Evolutionary conservation across 2,888 invertebrate species (phyloP).

Genomic region (Phyto melanocephala): DNA sequence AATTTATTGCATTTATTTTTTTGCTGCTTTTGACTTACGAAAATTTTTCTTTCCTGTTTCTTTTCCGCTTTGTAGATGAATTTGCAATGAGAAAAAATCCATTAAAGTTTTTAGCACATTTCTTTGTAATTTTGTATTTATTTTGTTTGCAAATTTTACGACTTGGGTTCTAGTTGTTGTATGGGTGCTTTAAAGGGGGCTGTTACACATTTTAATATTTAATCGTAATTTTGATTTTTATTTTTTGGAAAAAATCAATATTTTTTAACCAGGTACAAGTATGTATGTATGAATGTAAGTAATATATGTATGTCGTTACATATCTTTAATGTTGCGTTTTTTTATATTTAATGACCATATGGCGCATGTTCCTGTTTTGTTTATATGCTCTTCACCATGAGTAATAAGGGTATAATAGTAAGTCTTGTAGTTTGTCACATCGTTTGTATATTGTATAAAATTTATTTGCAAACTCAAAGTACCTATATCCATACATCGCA

Average conservation of each 20-base stretch:
- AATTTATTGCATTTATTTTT: background rate
- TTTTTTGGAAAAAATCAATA: constrained; percentile 62
- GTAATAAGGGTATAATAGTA: no score
- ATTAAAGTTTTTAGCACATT: constrained; percentile 36
- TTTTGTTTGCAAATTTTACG: no score
- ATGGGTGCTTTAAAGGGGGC: constrained; percentile 25
- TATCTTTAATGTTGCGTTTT: background rate
- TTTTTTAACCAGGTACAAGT: constrained; percentile 49
- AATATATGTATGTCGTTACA: background rate
- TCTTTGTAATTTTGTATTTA: constrained; percentile 4
- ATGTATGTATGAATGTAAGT: no score
- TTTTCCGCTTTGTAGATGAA: background rate
- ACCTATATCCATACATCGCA: no score
- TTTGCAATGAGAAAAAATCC: background rate
- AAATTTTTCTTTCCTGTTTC: constrained; percentile 41
- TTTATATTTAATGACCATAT: constrained; percentile 11
- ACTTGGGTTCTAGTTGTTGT: no score
- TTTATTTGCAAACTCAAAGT: no score
- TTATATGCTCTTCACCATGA: no score
- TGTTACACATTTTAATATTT: constrained; percentile 57
- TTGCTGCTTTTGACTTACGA: constrained; percentile 18
- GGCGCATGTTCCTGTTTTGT: constrained; percentile 52
- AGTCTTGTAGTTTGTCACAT: no score
- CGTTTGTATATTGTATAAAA: no score
- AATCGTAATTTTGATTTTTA: constrained; percentile 24